Evolutionary conservation across 1,140 invertebrate species (phyloP).

Genomic region (Drosophila micromelanica): DNA sequence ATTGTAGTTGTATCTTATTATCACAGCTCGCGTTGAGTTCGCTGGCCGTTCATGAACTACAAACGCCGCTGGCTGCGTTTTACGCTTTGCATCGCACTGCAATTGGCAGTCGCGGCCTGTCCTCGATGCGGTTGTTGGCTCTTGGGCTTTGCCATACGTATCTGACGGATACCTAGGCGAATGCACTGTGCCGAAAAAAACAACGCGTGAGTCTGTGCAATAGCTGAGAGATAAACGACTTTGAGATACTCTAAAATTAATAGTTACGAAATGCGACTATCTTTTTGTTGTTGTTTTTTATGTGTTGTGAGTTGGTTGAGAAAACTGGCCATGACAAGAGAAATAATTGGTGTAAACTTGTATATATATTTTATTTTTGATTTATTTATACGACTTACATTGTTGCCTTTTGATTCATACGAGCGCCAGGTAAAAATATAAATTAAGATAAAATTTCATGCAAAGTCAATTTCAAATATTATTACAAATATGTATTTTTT

Average conservation of each 20-base stretch:
- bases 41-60: slow-evolving; percentile 75
- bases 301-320: too few species aligned
- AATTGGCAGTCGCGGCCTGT: slow-evolving; percentile 40
- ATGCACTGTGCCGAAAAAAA: slow-evolving; percentile 42
- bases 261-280: too few species aligned
- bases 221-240: slow-evolving; percentile 23
- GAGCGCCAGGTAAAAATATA: too few species aligned
- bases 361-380: too few species aligned
- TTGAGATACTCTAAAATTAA: slow-evolving; percentile 14
- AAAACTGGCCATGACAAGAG: too few species aligned
- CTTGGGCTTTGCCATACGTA: slow-evolving; percentile 53
- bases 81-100: slow-evolving; percentile 33
- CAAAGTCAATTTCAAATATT: too few species aligned
- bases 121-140: slow-evolving; percentile 71
- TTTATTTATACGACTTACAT: too few species aligned
- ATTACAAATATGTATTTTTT: too few species aligned
- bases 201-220: slow-evolving; percentile 17
- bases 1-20: slow-evolving; percentile 58
- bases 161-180: slow-evolving; percentile 57
- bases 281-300: too few species aligned
- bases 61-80: slow-evolving; percentile 66
- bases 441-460: too few species aligned
- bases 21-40: slow-evolving; percentile 60
- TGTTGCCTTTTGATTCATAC: too few species aligned
- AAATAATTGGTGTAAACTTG: too few species aligned